Evolutionary conservation across 2,113 vertebrate genomes (phyloP), one percentile per base, ranked within the genome.

Genomic region (Oryzias javanicus): DNA sequence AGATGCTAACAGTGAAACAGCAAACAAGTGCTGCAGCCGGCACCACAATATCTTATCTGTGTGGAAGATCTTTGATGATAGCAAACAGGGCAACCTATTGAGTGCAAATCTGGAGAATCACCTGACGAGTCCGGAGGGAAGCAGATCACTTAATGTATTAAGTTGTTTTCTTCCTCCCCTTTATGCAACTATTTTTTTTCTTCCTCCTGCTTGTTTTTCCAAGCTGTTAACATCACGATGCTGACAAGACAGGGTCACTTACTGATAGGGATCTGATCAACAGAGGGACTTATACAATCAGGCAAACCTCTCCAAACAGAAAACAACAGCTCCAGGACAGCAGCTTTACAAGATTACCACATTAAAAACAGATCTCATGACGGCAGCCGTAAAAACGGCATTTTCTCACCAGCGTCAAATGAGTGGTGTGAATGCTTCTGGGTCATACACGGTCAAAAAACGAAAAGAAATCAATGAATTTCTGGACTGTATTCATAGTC

Each of bases 211-310:
- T 76, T 81, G 82, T 83, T 80, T 72, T 76, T 72, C 35, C 56
- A 62, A 74, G 74, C 48, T 5, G 42, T 58, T 67, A 53, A 55
- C 60, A 47, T 59, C 27, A 49, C 52, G 74, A 63, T 81, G 78
- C 80, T 75, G 65, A 82, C 63, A 16, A 67, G 59, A 81, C 20
- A 27, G 24, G 69, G 57, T 52, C 73, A 72, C 67, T 75, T 50
- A 58, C 14, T 78, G 67, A 80, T 71, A 58, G 56, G 54, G 42
- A 78, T 87, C 76, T 78, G 84, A 87, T 89, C 74, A 80, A 50
- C 54, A 85, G 71, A 67, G 52, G 49, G 41, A 63, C 74, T 89
- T 86, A 77, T 63, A 78, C 67, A 89, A 88, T 57, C 55, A 55
- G 54, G 45, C 50, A 27, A 45, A 64, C 59, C 54, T 54, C 66